phyloP scores from a whole-genome alignment of 30 jellyfish, hydroid and myxozoan genomes.

The Pseudorhiza aurosa region DNA sequence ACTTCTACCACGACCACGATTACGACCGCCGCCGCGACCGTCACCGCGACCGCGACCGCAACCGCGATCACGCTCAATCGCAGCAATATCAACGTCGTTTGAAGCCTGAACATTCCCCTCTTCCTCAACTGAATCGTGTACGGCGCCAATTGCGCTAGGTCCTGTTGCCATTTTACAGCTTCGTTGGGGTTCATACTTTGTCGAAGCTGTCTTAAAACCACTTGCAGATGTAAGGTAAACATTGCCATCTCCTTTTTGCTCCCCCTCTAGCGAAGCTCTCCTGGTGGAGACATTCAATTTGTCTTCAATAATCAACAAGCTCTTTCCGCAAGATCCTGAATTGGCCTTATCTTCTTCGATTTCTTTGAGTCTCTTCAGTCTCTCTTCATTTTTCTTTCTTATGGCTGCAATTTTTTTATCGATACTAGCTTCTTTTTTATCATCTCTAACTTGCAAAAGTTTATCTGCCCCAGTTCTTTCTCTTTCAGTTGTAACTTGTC shows the following conservation, averaged over 20 bases:
- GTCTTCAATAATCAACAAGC: neutral
- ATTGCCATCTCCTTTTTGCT: neutral
- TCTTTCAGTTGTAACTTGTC: neutral
- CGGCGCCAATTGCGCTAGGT: neutral
- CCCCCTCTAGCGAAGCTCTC: neutral
- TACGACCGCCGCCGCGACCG: neutral
- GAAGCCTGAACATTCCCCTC: neutral
- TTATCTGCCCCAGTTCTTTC: neutral
- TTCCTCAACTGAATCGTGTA: neutral
- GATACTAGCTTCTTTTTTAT: neutral
- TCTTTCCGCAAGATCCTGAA: neutral
- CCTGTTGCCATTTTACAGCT: too few relatives aligned
- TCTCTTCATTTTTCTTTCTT: conserved; percentile 11
- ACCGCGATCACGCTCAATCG: conserved; percentile 9
- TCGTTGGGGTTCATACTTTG: too few relatives aligned
- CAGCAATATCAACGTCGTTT: neutral
- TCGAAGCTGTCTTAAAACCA: too few relatives aligned
- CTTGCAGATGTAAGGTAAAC: neutral
- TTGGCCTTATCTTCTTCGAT: neutral
- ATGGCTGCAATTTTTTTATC: conserved; percentile 9
- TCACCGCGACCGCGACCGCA: conserved; percentile 43
- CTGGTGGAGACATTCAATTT: neutral
- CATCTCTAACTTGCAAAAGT: neutral
- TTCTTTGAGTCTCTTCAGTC: conserved; percentile 8
- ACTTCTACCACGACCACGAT: neutral